phyloP scores from a whole-genome alignment of 1,140 invertebrate genomes.

The Cryptotermes secundus region DNA sequence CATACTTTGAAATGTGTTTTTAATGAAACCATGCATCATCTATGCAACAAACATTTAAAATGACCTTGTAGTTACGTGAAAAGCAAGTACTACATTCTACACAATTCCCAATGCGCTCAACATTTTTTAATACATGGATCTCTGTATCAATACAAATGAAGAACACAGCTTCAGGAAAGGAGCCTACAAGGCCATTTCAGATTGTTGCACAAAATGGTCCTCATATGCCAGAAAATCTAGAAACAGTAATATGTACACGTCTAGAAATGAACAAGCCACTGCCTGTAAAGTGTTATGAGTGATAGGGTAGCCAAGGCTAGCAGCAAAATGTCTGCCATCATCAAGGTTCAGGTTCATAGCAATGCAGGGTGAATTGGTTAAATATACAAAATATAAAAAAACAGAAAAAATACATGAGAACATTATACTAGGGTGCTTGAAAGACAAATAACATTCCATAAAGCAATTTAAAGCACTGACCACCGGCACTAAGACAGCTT shows the following conservation, averaged over 20 bases:
- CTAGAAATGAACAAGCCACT: constrained; percentile 13
- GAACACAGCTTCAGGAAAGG: background rate
- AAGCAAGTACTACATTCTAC: background rate
- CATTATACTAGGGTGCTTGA: constrained; percentile 30
- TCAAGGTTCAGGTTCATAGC: background rate
- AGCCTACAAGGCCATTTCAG: background rate
- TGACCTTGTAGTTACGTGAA: background rate
- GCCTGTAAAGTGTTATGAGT: background rate
- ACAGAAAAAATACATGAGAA: constrained; percentile 33
- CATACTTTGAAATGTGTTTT: constrained; percentile 18
- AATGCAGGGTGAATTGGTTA: background rate
- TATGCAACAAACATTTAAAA: background rate
- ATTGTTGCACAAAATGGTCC: background rate
- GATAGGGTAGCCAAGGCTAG: background rate
- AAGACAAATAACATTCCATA: constrained; percentile 37
- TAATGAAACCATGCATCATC: background rate
- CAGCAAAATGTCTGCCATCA: background rate
- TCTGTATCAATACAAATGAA: background rate
- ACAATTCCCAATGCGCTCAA: background rate
- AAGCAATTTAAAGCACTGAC: constrained; percentile 38
- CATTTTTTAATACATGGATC: background rate
- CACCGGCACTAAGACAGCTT: constrained; percentile 34
- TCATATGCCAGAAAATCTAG: background rate
- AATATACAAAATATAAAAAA: background rate
- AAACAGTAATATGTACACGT: background rate